Evolutionary conservation across 1,140 invertebrate genomes (phyloP).

Genomic region (Drosophila mojavensis): DNA sequence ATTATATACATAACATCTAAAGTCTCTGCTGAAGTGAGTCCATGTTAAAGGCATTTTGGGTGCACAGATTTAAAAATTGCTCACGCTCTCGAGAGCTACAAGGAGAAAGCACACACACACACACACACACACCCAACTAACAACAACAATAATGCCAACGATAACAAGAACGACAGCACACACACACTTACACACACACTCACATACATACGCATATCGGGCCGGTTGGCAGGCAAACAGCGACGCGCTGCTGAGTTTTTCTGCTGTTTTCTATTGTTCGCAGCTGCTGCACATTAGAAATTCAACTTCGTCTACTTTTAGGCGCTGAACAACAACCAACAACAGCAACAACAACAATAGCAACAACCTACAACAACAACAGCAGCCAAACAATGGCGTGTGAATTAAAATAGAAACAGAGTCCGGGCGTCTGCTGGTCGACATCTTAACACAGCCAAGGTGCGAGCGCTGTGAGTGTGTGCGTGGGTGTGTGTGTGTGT

Average conservation of each 20-base stretch:
- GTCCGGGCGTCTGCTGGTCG: conserved; percentile 57
- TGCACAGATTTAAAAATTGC: conserved; percentile 65
- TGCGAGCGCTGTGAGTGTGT: conserved; percentile 42
- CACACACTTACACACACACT: conserved; percentile 65
- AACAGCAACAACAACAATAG: conserved; percentile 1
- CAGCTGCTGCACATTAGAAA: conserved; percentile 81
- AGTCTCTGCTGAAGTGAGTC: not conserved
- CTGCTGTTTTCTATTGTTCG: conserved; percentile 67
- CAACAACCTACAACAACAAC: conserved; percentile 8
- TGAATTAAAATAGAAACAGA: conserved; percentile 77
- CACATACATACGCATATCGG: conserved; percentile 54
- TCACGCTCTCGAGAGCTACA: conserved; percentile 42
- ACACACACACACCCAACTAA: conserved; percentile 39
- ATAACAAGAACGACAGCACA: conserved; percentile 40
- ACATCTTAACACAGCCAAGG: conserved; percentile 67
- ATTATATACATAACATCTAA: too few relatives aligned
- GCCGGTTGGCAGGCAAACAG: conserved; percentile 35
- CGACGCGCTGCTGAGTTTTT: conserved; percentile 36
- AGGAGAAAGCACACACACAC: conserved; percentile 1
- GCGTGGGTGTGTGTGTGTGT: conserved; percentile 56
- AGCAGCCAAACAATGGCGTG: conserved; percentile 68
- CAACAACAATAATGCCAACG: conserved; percentile 53
- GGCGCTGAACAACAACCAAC: conserved; percentile 52
- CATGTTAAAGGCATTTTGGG: too few relatives aligned
- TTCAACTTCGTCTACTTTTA: conserved; percentile 80